Evolutionary conservation across 2,113 vertebrate species (phyloP).

Genomic region (Polyodon spathula): DNA sequence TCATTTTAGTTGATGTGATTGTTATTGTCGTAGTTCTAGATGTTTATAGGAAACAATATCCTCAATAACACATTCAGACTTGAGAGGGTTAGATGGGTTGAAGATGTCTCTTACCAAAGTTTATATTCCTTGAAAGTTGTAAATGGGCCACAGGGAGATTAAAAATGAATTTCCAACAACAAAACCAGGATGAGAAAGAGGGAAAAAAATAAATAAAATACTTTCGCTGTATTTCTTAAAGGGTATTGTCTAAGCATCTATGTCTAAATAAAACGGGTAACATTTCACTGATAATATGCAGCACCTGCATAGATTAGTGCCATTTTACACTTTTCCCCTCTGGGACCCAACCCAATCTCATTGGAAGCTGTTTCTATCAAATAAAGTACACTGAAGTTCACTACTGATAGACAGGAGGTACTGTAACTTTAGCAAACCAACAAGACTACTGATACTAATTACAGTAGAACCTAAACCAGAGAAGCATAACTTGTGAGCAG

Average conservation of each 20-base stretch:
- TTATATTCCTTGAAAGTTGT: slow-evolving; percentile 30
- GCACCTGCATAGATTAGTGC: slow-evolving; percentile 24
- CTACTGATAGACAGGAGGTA: slow-evolving; percentile 12
- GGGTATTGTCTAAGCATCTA: slow-evolving; percentile 2
- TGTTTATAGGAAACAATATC: slow-evolving; percentile 99
- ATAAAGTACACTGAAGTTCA: slow-evolving; percentile 25
- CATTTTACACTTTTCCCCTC: slow-evolving; percentile 37
- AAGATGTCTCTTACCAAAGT: slow-evolving; percentile 41
- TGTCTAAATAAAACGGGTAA: slow-evolving; percentile 34
- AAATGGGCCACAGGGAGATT: slow-evolving; percentile 25
- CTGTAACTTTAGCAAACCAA: background rate
- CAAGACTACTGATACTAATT: slow-evolving; percentile 4
- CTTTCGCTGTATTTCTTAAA: background rate
- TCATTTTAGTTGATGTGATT: slow-evolving; percentile 96
- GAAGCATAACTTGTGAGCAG: no score
- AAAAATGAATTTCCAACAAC: slow-evolving; percentile 8
- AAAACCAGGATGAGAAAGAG: no score
- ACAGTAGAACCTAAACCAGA: no score
- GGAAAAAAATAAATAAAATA: no score
- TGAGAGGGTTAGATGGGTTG: slow-evolving; percentile 77
- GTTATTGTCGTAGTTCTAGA: slow-evolving; percentile 96
- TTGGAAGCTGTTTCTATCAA: slow-evolving; percentile 25
- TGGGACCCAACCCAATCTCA: slow-evolving; percentile 6
- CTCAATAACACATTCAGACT: slow-evolving; percentile 96
- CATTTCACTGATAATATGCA: slow-evolving; percentile 26